Base-by-base conservation (phyloP, 2,797 vertebrate genomes). In the Pterois miles region DNA sequence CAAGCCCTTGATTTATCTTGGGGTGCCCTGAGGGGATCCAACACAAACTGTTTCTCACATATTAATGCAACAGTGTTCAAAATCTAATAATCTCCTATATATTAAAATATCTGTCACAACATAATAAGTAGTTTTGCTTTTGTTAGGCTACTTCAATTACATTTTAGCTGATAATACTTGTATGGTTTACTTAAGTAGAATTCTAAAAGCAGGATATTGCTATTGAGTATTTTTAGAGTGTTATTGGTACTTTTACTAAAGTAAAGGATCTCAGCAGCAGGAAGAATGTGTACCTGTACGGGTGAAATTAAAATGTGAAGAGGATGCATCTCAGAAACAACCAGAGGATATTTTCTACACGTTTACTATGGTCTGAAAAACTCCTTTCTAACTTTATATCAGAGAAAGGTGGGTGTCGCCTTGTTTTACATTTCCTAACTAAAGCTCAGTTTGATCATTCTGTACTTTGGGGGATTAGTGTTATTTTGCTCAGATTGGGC, bases 401-500 rank as follows among this genome's bases (percentile, higher is more conserved):
- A 20, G 34, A 65, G 38, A 22, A n/a, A 36, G 9, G 8, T 53
- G 33, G 20, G 8, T 18, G 46, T 76, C 68, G 54, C 29, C 16
- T 59, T 71, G n/a, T 46, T 43, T 54, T 29, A 14, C 8, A 34
- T 56, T 76, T 53, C 20, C n/a, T n/a, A 7, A 33, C 34, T 43
- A 23, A 73, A 56, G 16, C 27, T 59, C 52, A 31, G 25, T 33
- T 66, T 63, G 60, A 65, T 70, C 59, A 70, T 52, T 52, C 56
- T 70, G 83, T 79, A 75, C 54, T 83, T 82, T 23, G 3, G 57
- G 71, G 65, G 84, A 78, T 88, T 87, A 75, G 53, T 70, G 65
- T 67, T 11, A 76, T 82, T 90, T 71, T 80, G 81, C 50, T 76
- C 65, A 65, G 85, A 83, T 78, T 62, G 72, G 48, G 71, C 80